These are phyloP conservation scores for Thymelicus acteon DNA, from an alignment of 2,888 invertebrate species.

Conservation along the genomic window DNA sequence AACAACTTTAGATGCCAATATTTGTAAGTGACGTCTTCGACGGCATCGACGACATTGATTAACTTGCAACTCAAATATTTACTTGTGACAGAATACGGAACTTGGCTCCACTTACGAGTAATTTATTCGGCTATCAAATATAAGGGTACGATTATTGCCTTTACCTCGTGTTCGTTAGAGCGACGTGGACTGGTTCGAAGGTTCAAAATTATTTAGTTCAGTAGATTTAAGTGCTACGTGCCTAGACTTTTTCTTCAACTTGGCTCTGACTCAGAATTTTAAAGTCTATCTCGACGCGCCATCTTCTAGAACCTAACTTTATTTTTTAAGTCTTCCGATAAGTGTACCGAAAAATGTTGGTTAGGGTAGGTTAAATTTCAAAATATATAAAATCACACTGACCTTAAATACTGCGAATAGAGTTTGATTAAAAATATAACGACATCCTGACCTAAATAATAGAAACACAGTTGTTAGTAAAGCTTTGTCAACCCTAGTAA, in stretches of 20 bases:
- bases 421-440: too few species aligned
- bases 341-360: too few species aligned
- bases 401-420: too few species aligned
- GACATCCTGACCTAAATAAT: conserved; percentile 25
- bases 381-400: too few species aligned
- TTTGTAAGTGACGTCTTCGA: conserved; percentile 43
- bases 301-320: conserved; percentile 3
- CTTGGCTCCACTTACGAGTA: conserved; percentile 21
- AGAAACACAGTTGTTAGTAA: conserved; percentile 18
- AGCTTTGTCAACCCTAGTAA: conserved; percentile 35
- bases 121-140: conserved; percentile 24
- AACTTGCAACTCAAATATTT: conserved; percentile 49
- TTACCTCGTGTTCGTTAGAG: conserved; percentile 4
- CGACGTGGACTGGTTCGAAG: conserved; percentile 19
- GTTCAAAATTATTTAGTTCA: conserved; percentile 33
- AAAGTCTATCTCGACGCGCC: conserved; percentile 6
- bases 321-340: neutral
- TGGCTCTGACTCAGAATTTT: conserved; percentile 27
- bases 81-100: conserved; percentile 26
- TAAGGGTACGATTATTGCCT: conserved; percentile 10
- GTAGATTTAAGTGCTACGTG: conserved; percentile 32
- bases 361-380: too few species aligned
- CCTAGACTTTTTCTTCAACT: conserved; percentile 26
- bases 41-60: conserved; percentile 52
- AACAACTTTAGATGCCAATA: conserved; percentile 51